Percentiles rank a stretch among this genome's conserved stretches.
Conservation (phyloP, 1,140 invertebrate genomes). For the Drosophila saltans region DNA sequence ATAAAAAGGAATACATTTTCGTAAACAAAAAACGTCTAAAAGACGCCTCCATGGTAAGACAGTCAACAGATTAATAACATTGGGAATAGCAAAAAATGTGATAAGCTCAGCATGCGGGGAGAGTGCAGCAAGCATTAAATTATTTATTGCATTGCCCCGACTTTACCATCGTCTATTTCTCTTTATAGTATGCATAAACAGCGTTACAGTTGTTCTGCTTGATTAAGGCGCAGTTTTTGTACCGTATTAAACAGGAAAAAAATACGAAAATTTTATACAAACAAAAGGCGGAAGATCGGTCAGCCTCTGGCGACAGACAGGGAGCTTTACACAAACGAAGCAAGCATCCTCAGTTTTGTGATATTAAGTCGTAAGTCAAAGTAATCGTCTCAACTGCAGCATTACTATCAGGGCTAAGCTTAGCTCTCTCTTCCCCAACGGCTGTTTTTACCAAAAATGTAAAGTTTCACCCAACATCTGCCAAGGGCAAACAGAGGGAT, state of each 20-base stretch:
- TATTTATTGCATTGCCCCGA: too few species aligned
- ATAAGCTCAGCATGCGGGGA: too few species aligned
- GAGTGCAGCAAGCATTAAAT: too few species aligned
- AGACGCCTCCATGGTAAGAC: too few species aligned
- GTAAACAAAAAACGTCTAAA: too few species aligned
- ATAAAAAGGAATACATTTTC: too few species aligned
- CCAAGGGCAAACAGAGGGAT: background rate
- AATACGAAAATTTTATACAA: slow-evolving; percentile 36
- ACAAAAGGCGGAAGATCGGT: slow-evolving; percentile 57
- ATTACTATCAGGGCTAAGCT: background rate
- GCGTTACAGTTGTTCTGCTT: slow-evolving; percentile 30
- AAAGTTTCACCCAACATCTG: slow-evolving; percentile 54
- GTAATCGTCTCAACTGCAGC: slow-evolving; percentile 31
- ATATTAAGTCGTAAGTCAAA: slow-evolving; percentile 40
- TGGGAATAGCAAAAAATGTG: too few species aligned
- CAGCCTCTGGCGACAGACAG: slow-evolving; percentile 3
- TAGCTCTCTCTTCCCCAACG: too few species aligned
- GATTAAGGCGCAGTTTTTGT: slow-evolving; percentile 47
- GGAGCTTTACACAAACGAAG: background rate
- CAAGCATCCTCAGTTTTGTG: background rate
- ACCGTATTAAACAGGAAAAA: background rate
- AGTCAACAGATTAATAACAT: too few species aligned
- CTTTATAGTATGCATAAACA: too few species aligned
- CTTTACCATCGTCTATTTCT: too few species aligned
- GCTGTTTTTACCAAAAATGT: slow-evolving; percentile 45